Percentiles rank a stretch among this genome's conserved stretches.
Conservation (phyloP, 2,888 invertebrate species). For the Macrosiphum euphorbiae region DNA sequence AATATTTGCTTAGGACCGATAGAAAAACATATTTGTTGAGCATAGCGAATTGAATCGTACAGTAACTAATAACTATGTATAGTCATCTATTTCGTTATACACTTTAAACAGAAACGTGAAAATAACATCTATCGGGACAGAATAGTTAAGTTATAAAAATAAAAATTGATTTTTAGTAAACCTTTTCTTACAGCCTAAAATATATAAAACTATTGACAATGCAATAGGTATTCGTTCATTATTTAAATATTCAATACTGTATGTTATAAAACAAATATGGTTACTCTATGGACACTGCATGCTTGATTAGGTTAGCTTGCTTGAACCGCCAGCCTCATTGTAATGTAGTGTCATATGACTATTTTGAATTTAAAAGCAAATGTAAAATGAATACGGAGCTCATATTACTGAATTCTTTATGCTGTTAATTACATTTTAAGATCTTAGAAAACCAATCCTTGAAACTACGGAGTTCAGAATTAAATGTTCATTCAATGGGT, state of each 20-base stretch:
- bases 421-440: background rate
- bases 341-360: background rate
- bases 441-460: background rate
- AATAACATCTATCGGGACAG: background rate
- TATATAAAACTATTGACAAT: background rate
- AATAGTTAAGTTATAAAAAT: background rate
- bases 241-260: background rate
- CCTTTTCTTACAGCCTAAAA: background rate
- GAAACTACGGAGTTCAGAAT: background rate
- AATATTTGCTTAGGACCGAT: conserved; percentile 49
- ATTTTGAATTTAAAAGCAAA: background rate
- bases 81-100: conserved; percentile 1
- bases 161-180: background rate
- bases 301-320: background rate
- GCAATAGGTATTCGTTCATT: background rate
- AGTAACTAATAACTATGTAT: background rate
- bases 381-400: background rate
- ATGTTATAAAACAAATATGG: background rate
- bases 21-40: conserved; percentile 16
- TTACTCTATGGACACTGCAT: background rate
- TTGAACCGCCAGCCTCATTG: background rate
- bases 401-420: background rate
- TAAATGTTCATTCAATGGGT: background rate
- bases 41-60: background rate
- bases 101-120: background rate